Evolutionary conservation across 1,140 invertebrate species (phyloP).

Genomic region (Himalopsyche phryganea): DNA sequence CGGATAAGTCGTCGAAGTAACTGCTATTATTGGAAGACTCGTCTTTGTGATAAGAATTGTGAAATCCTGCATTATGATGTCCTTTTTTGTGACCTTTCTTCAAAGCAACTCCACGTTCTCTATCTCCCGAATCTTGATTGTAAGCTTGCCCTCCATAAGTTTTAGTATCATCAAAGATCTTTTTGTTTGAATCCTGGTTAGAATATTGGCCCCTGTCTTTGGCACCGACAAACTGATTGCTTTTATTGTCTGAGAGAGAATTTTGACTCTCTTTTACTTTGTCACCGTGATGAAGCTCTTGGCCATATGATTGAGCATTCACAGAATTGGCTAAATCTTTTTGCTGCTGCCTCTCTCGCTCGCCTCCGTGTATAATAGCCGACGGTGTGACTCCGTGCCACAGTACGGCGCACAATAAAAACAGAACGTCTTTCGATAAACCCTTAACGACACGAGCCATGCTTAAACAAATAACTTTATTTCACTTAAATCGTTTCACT

Average conservation of each 20-base stretch:
- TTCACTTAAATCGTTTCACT: neutral
- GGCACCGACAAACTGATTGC: slow-evolving; percentile 46
- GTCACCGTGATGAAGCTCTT: slow-evolving; percentile 46
- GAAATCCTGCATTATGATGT: slow-evolving; percentile 61
- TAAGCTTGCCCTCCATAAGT: slow-evolving; percentile 44
- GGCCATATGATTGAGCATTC: slow-evolving; percentile 41
- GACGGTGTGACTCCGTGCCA: slow-evolving; percentile 37
- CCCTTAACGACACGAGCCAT: slow-evolving; percentile 19
- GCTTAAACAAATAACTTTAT: neutral
- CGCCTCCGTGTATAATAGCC: slow-evolving; percentile 36
- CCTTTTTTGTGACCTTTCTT: slow-evolving; percentile 60
- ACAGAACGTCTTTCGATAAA: slow-evolving; percentile 14
- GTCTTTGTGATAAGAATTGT: slow-evolving; percentile 64
- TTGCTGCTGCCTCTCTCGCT: slow-evolving; percentile 35
- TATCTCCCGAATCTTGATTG: slow-evolving; percentile 47
- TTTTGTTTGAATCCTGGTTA: slow-evolving; percentile 47
- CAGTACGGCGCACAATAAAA: slow-evolving; percentile 19
- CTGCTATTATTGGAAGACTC: slow-evolving; percentile 63
- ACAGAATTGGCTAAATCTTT: slow-evolving; percentile 47
- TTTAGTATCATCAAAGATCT: slow-evolving; percentile 43
- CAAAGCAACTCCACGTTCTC: slow-evolving; percentile 44
- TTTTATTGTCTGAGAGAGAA: slow-evolving; percentile 43
- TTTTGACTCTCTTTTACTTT: slow-evolving; percentile 48
- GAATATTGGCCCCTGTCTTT: slow-evolving; percentile 47
- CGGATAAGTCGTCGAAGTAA: slow-evolving; percentile 60